Conservation (phyloP, 2,113 vertebrate species). For the Patagioenas fasciata region DNA sequence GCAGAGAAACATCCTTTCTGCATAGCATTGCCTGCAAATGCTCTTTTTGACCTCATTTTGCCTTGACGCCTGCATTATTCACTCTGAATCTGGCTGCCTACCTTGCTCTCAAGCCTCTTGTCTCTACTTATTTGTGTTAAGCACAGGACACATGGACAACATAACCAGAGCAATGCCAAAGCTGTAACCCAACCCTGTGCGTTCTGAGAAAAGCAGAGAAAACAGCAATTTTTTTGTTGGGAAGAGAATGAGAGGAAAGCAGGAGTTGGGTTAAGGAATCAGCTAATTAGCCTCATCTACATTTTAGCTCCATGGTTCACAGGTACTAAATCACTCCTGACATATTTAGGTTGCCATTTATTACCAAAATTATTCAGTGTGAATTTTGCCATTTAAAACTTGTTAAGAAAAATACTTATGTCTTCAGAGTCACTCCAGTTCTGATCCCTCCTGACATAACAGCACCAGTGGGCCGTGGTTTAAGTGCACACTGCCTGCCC, state of each 20-base stretch:
- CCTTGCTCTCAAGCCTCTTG: slow-evolving; percentile 43
- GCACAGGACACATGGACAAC: slow-evolving; percentile 63
- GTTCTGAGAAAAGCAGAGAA: slow-evolving; percentile 42
- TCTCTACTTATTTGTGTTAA: slow-evolving; percentile 71
- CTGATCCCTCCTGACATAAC: slow-evolving; percentile 52
- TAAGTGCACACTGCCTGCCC: not conserved
- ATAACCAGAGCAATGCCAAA: slow-evolving; percentile 63
- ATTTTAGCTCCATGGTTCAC: slow-evolving; percentile 70
- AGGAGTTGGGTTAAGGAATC: slow-evolving; percentile 51
- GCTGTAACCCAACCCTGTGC: slow-evolving; percentile 47
- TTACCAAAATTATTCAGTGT: slow-evolving; percentile 70
- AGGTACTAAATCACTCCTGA: slow-evolving; percentile 73
- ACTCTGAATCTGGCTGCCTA: slow-evolving; percentile 62
- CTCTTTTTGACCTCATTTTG: slow-evolving; percentile 43
- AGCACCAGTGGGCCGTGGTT: not conserved
- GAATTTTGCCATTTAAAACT: slow-evolving; percentile 55
- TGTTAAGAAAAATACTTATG: slow-evolving; percentile 54
- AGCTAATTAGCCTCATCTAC: slow-evolving; percentile 77
- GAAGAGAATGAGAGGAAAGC: not conserved
- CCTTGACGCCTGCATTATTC: slow-evolving; percentile 37
- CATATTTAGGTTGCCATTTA: slow-evolving; percentile 76
- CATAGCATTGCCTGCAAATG: not conserved
- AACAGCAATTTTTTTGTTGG: not conserved
- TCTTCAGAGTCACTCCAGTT: slow-evolving; percentile 47
- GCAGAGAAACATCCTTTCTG: not conserved